A percentile compares a stretch with the other conserved stretches of the same genome.
Evolutionary conservation across 2,113 vertebrate genomes (phyloP).

Genomic region (Jaculus jaculus): DNA sequence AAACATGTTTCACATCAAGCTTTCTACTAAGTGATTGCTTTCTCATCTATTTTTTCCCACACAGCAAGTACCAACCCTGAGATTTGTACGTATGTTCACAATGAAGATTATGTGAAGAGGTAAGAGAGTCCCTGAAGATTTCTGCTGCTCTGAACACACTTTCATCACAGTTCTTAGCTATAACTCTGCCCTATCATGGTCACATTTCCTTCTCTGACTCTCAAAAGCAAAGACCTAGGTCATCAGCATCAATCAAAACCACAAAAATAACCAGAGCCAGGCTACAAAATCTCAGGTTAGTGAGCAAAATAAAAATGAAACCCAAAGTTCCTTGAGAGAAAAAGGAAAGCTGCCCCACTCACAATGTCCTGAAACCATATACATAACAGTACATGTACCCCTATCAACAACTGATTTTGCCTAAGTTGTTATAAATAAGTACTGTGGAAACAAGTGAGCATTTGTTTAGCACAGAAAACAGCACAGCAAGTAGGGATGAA

Average conservation of each 20-base stretch:
- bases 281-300: constrained; percentile 19
- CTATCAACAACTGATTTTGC: constrained; percentile 28
- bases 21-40: background rate
- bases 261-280: background rate
- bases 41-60: background rate
- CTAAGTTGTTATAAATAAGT: constrained; percentile 22
- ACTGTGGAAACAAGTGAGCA: constrained; percentile 40
- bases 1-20: background rate
- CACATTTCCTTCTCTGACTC: constrained; percentile 25
- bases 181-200: background rate
- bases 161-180: background rate
- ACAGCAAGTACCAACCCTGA: background rate
- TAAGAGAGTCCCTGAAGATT: background rate
- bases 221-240: background rate
- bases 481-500: background rate
- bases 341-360: background rate
- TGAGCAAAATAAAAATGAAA: constrained; percentile 31
- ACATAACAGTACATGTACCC: background rate
- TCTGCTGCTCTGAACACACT: background rate
- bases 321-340: background rate
- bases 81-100: background rate
- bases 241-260: constrained; percentile 10
- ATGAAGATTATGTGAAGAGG: constrained; percentile 14
- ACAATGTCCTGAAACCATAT: background rate
- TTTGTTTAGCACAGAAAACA: constrained; percentile 14